Base-by-base conservation (phyloP, 2,113 vertebrate species). In the Cairina moschata region DNA sequence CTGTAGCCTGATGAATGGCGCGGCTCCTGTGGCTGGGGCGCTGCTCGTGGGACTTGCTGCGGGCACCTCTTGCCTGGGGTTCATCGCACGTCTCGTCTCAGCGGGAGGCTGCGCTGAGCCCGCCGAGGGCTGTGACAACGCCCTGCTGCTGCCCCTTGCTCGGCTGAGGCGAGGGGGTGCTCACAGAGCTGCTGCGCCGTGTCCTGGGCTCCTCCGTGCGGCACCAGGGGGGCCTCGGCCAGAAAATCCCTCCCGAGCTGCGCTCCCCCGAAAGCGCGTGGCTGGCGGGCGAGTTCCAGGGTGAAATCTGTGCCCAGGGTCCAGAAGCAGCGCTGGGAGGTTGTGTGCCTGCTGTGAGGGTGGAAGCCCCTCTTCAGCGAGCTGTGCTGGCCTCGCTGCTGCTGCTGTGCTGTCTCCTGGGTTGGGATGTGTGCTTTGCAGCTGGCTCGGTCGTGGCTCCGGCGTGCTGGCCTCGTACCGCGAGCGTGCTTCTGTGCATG, bases 401-500 rank as follows among this genome's bases (percentile, higher is more conserved):
- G 8, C 31, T 0, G 0, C 29, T 48, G 60, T 36, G 55, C 42
- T 0, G 1, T 46, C 56, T 74, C 21, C 48, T 25, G 60, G 22
- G 29, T 67, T 1, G 3, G 55, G 18, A 23, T 22, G 2, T 28
- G 20, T 46, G 86, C 77, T 63, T n/a, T 76, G 68, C 34, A 40
- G 52, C 32, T 71, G 83, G 32, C 38, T 34, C 23, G 66, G 34
- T 12, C 48, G 58, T 58, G 63, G 32, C 71, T 87, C 25, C 0
- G 0, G 40, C 16, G 14, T 31, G 14, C 17, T 8, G 10, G 44
- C 40, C 62, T 76, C 1, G 73, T 68, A 66, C 82, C 36, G 58
- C 34, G 15, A 68, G 48, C 1, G 2, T 13, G 32, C 14, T 75
- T 8, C 52, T 65, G 29, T 1, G 4, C 3, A 0, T 1, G 2